Evolutionary conservation across 2,113 vertebrate species (phyloP).

Genomic region (Rynchops niger): DNA sequence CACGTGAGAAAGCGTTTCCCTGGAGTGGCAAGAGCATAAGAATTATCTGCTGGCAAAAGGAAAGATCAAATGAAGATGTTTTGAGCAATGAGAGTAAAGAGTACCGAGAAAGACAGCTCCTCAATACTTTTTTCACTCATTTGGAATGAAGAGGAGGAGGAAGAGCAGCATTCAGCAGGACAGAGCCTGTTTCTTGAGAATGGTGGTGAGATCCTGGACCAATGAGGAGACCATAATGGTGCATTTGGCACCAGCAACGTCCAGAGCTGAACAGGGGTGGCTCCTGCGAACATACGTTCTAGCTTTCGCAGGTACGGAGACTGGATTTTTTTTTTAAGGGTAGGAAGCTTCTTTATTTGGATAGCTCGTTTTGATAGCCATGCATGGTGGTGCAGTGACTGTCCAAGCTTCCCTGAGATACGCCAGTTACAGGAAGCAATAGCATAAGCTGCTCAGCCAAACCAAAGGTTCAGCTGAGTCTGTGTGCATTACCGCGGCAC

Average conservation of each 20-base stretch:
- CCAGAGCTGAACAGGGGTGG: neutral
- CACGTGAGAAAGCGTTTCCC: neutral
- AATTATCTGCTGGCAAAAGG: neutral
- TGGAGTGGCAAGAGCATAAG: neutral
- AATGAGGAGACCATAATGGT: neutral
- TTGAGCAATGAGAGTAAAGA: neutral
- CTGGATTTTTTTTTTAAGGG: neutral
- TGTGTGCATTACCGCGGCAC: fast-evolving
- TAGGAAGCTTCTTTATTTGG: neutral
- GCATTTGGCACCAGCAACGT: neutral
- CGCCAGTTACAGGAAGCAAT: neutral
- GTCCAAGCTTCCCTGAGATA: neutral
- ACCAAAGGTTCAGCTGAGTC: neutral
- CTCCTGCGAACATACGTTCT: neutral
- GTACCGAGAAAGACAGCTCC: neutral
- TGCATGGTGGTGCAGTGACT: neutral
- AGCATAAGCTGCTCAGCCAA: neutral
- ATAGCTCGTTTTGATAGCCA: neutral
- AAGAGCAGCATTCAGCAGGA: neutral
- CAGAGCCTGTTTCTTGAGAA: neutral
- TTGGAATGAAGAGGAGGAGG: neutral
- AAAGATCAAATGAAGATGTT: neutral
- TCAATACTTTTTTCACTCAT: neutral
- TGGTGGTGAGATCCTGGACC: neutral
- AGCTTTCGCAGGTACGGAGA: neutral